phyloP scores from a whole-genome alignment of 2,888 invertebrate genomes.

The Caenorhabditis becei region DNA sequence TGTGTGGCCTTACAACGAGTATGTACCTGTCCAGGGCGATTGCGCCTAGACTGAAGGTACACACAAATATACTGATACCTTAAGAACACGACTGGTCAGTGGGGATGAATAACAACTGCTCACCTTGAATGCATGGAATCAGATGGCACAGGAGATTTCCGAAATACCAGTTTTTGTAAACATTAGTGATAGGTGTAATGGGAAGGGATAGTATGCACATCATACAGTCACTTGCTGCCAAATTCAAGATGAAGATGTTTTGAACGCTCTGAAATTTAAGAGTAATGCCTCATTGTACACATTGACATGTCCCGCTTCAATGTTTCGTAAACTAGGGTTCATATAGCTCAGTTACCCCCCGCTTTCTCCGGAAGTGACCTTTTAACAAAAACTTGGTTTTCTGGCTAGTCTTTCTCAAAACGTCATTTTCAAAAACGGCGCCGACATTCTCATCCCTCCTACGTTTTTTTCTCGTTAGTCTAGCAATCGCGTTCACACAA shows the following conservation, averaged over 20 bases:
- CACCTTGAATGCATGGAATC: constrained; percentile 91
- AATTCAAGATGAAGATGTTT: constrained; percentile 95
- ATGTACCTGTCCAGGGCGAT: constrained; percentile 97
- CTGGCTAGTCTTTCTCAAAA: background rate
- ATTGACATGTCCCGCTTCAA: too few species aligned
- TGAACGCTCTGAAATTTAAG: constrained; percentile 72
- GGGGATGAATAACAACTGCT: background rate
- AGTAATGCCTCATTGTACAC: constrained; percentile 3
- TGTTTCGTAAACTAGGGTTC: background rate
- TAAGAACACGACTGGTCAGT: constrained; percentile 1
- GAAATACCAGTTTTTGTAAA: constrained; percentile 93
- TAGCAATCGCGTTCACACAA: constrained; percentile 21
- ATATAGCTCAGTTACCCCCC: constrained; percentile 9
- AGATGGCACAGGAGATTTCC: constrained; percentile 92
- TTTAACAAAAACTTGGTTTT: constrained; percentile 44
- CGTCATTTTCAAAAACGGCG: constrained; percentile 36
- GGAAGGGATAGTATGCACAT: constrained; percentile 95
- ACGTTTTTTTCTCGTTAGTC: constrained; percentile 23
- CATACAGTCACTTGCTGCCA: constrained; percentile 94
- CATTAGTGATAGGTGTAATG: constrained; percentile 95
- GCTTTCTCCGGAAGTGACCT: constrained; percentile 29
- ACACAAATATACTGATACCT: constrained; percentile 95
- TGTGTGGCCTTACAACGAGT: constrained; percentile 85
- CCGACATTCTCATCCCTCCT: constrained; percentile 17
- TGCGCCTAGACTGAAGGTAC: constrained; percentile 94